Base-by-base conservation (phyloP, 2,113 vertebrate species). In the Strix aluco region DNA sequence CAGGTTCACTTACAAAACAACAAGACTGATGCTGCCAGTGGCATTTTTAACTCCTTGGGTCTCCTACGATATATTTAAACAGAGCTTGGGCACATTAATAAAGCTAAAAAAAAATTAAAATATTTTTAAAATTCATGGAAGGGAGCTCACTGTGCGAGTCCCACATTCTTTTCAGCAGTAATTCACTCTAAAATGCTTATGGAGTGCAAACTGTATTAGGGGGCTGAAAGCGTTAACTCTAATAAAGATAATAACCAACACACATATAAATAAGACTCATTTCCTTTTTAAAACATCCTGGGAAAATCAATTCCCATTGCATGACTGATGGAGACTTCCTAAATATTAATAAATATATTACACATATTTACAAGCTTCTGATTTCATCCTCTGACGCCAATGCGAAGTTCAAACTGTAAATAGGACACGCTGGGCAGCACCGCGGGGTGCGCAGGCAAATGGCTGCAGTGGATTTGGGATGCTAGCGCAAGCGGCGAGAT, bases 281-380 rank as follows among this genome's bases (percentile, higher is more conserved):
- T 96, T 97, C 81, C 93, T 92, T 96, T 96, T 95, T 94, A 70
- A 95, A 94, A 97, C 90, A 81, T 65, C 58, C 86, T 18, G 90
- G 93, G 92, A 97, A 92, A 75, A 65, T 92, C 91, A 88, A 93
- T 96, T 96, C 92, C 96, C 78, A 29, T 4, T 80, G 65, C 67
- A 38, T 87, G 96, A 90, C 57, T 59, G 95, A 96, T 90, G 95
- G 94, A 81, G 88, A 49, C 80, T 93, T 95, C 97, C 97, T 94
- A 96, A 97, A 95, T 93, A 96, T 92, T 97, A 97, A 98, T 97
- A 98, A 96, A 96, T 98, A 98, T 97, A 94, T 91, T 98, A 98
- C 97, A 98, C 23, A 6, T 98, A 98, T 98, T 97, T 98, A 98
- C 97, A 98, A 92, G 52, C 67, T 86, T 90, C 92, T 52, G 90